These are phyloP conservation scores for Poecilia picta DNA, from an alignment of 2,797 vertebrate genomes.

Conservation along the genomic window DNA sequence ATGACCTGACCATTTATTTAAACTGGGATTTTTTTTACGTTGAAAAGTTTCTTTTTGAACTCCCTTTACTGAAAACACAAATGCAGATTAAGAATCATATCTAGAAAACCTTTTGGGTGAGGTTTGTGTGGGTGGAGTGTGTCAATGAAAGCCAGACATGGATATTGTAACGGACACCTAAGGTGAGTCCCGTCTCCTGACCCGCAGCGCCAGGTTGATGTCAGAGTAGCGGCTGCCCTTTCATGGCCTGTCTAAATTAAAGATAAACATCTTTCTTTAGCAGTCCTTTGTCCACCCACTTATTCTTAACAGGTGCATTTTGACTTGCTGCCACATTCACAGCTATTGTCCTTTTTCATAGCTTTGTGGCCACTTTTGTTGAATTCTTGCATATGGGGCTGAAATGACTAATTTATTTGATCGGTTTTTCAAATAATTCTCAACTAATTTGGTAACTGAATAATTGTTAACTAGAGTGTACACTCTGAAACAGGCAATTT, in stretches of 20 bases:
- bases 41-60: not conserved
- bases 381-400: too few species aligned
- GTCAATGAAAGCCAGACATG: conserved; percentile 61
- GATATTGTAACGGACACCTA: conserved; percentile 73
- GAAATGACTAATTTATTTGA: too few species aligned
- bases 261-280: conserved; percentile 66
- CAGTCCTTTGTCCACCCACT: conserved; percentile 60
- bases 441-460: too few species aligned
- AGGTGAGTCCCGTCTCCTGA: conserved; percentile 41
- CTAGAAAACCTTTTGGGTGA: not conserved
- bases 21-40: not conserved
- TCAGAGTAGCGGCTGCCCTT: conserved; percentile 68
- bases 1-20: conserved; percentile 40
- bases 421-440: too few species aligned
- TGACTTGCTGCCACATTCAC: conserved; percentile 38
- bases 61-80: not conserved
- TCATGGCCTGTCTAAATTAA: conserved; percentile 73
- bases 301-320: conserved; percentile 63
- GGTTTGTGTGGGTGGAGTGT: conserved; percentile 20
- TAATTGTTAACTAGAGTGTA: too few species aligned
- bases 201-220: conserved; percentile 26
- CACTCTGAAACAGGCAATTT: too few species aligned
- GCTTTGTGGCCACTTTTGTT: too few species aligned
- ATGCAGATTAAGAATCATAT: not conserved
- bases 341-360: not conserved